These are phyloP conservation scores for Morpho helenor DNA, from an alignment of 2,888 invertebrate genomes.

Conservation along the genomic window DNA sequence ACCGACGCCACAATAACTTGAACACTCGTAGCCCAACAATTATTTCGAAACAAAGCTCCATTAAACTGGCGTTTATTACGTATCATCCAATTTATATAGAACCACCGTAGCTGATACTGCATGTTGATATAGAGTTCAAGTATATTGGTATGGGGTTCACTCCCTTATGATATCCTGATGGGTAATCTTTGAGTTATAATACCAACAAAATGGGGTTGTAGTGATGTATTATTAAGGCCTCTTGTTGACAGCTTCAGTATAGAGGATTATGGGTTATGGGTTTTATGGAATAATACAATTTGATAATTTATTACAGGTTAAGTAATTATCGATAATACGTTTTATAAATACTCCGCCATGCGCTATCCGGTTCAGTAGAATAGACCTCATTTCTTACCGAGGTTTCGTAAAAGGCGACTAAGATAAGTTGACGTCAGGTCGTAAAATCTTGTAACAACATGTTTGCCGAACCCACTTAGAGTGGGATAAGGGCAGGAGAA, in stretches of 20 bases:
- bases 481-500: no score
- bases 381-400: no score
- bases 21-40: slow-evolving; percentile 30
- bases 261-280: slow-evolving; percentile 38
- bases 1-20: slow-evolving; percentile 37
- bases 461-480: no score
- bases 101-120: slow-evolving; percentile 30
- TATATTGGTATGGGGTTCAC: slow-evolving; percentile 29
- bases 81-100: slow-evolving; percentile 36
- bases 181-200: slow-evolving; percentile 68
- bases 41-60: slow-evolving; percentile 31
- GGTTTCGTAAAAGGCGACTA: no score
- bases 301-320: slow-evolving; percentile 2
- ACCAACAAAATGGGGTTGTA: slow-evolving; percentile 58
- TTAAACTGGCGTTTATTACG: slow-evolving; percentile 31
- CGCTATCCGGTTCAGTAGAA: no score
- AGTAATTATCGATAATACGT: no score
- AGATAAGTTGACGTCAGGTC: no score
- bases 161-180: slow-evolving; percentile 56
- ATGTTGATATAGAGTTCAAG: slow-evolving; percentile 28
- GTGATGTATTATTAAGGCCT: slow-evolving; percentile 61
- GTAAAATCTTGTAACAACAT: no score
- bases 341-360: no score
- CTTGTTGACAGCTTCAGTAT: slow-evolving; percentile 62
- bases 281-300: slow-evolving; percentile 25